Percentiles rank a stretch among this genome's conserved stretches.
These are phyloP conservation scores for Ia io DNA, from an alignment of 2,113 vertebrate species.

Conservation along the genomic window DNA sequence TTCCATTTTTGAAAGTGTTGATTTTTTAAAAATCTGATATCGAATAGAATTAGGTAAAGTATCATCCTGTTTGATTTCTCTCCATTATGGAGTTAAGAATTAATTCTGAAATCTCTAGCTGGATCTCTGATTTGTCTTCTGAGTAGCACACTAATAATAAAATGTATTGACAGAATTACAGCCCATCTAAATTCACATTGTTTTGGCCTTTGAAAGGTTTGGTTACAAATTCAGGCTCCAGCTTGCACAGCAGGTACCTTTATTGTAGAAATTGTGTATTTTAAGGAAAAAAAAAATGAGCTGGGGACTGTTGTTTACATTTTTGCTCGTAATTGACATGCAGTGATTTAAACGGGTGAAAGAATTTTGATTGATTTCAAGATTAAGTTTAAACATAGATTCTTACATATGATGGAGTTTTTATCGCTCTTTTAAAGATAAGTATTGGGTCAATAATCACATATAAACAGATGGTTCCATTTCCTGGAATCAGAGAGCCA, in stretches of 20 bases:
- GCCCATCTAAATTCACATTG: slow-evolving; percentile 53
- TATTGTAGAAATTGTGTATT: slow-evolving; percentile 51
- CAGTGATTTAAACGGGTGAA: slow-evolving; percentile 69
- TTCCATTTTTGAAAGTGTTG: not conserved
- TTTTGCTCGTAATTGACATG: slow-evolving; percentile 60
- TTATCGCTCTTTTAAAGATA: slow-evolving; percentile 67
- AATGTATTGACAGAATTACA: slow-evolving; percentile 62
- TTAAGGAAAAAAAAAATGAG: not conserved
- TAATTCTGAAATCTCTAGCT: slow-evolving; percentile 15
- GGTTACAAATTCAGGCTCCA: slow-evolving; percentile 67
- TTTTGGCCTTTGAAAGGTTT: slow-evolving; percentile 66
- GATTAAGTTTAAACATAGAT: slow-evolving; percentile 68
- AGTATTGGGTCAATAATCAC: slow-evolving; percentile 53
- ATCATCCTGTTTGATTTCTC: not conserved
- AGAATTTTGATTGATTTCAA: slow-evolving; percentile 62
- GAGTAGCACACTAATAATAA: slow-evolving; percentile 65
- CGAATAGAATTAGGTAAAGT: not conserved
- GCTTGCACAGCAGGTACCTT: slow-evolving; percentile 16
- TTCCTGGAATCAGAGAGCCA: not conserved
- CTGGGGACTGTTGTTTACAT: slow-evolving; percentile 45
- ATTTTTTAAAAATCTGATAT: slow-evolving; percentile 35
- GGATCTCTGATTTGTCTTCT: slow-evolving; percentile 61
- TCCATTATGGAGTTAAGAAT: slow-evolving; percentile 25
- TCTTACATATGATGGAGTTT: slow-evolving; percentile 60
- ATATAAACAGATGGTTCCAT: slow-evolving; percentile 56